Evolutionary conservation across 2,113 vertebrate species (phyloP).

Genomic region (Myxocyprinus asiaticus): DNA sequence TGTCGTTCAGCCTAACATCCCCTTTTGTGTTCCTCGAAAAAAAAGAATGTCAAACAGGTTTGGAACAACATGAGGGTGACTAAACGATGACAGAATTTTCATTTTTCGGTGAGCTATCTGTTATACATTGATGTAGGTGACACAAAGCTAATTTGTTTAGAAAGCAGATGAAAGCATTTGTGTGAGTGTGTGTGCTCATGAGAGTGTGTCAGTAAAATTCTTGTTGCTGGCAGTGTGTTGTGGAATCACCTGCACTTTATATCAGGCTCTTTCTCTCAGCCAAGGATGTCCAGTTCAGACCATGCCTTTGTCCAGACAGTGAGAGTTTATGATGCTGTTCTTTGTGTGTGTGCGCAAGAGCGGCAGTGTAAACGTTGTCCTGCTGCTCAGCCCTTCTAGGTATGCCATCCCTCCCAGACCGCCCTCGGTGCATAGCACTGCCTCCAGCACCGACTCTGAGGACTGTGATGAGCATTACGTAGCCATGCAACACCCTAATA

Average conservation of each 20-base stretch:
- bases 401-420: slow-evolving; percentile 90
- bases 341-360: slow-evolving; percentile 7
- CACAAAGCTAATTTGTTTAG: background rate
- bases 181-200: background rate
- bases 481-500: slow-evolving; percentile 86
- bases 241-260: background rate
- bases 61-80: no score
- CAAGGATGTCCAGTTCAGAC: background rate
- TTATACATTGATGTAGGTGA: no score
- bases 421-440: slow-evolving; percentile 94
- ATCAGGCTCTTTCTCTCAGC: background rate
- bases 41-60: no score
- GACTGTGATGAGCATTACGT: slow-evolving; percentile 98
- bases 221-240: no score
- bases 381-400: slow-evolving; percentile 91
- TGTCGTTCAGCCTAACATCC: no score
- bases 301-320: background rate
- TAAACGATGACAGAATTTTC: no score
- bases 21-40: no score
- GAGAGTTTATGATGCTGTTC: slow-evolving; percentile 23
- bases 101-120: no score
- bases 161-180: slow-evolving; percentile 13
- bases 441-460: slow-evolving; percentile 97
- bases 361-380: slow-evolving; percentile 58
- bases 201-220: no score